These are phyloP conservation scores for Ardeotis arabs DNA, from an alignment of 2,113 vertebrate species.

Conservation along the genomic window DNA sequence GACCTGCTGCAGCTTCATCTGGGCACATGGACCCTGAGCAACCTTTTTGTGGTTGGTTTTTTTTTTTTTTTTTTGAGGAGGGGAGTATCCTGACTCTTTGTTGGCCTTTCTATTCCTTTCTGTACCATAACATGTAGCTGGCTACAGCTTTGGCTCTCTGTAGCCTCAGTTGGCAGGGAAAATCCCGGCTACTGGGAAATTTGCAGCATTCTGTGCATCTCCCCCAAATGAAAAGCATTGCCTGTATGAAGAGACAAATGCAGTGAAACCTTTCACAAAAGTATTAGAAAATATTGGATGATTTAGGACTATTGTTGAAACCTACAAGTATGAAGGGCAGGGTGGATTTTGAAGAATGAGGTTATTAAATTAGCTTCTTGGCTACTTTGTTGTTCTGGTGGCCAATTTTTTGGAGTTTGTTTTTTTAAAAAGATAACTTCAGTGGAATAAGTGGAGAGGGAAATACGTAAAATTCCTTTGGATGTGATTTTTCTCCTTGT, in stretches of 20 bases:
- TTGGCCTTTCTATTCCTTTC: not conserved
- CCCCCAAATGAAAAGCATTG: not conserved
- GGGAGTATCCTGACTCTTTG: not conserved
- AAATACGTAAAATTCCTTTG: slow-evolving; percentile 54
- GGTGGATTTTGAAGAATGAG: slow-evolving; percentile 1
- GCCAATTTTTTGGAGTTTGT: not conserved
- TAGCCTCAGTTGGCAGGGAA: not conserved
- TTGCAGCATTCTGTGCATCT: not conserved
- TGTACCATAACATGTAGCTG: not conserved
- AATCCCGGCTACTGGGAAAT: not conserved
- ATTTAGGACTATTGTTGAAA: not conserved
- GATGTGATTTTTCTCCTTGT: slow-evolving; percentile 16
- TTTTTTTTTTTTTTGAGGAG: rapidly evolving
- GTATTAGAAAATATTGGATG: not conserved
- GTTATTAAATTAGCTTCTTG: not conserved
- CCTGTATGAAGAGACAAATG: not conserved
- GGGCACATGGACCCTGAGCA: rapidly evolving
- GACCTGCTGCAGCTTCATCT: not conserved
- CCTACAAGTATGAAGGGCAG: not conserved
- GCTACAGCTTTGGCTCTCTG: not conserved
- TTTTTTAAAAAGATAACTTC: not conserved
- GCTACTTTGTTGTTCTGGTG: slow-evolving; percentile 5
- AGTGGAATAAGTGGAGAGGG: not conserved
- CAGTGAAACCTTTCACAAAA: not conserved
- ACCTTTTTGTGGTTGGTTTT: too few species aligned